Conservation (phyloP, 2,888 invertebrate genomes). For the Bibio marci region DNA sequence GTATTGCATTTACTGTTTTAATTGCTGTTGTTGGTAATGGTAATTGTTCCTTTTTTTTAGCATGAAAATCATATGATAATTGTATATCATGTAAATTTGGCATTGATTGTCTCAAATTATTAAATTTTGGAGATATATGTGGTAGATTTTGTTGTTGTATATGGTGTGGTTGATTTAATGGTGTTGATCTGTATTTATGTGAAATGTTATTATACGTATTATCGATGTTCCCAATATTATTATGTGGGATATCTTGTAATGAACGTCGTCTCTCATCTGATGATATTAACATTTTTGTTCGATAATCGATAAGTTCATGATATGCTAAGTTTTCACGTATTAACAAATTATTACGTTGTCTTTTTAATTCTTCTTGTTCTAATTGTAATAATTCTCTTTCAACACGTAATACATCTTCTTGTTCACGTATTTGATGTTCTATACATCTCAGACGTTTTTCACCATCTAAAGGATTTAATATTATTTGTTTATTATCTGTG, state of each 20-base stretch:
- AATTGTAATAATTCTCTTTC: slow-evolving; percentile 61
- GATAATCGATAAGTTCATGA: slow-evolving; percentile 30
- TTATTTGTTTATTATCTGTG: slow-evolving; percentile 15
- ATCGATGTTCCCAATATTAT: slow-evolving; percentile 20
- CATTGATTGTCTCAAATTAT: slow-evolving; percentile 40
- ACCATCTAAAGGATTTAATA: slow-evolving; percentile 17
- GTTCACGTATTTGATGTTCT: slow-evolving; percentile 46
- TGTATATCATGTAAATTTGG: slow-evolving; percentile 35
- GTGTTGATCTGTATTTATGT: slow-evolving; percentile 1
- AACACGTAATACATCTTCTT: slow-evolving; percentile 59
- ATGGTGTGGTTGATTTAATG: slow-evolving; percentile 9
- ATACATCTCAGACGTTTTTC: slow-evolving; percentile 40
- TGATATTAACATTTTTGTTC: slow-evolving; percentile 22
- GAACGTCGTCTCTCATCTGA: slow-evolving; percentile 34
- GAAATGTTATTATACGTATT: slow-evolving; percentile 8
- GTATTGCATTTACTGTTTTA: slow-evolving; percentile 23
- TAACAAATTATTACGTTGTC: slow-evolving; percentile 54
- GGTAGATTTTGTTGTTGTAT: slow-evolving; percentile 17
- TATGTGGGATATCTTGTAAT: slow-evolving; percentile 49
- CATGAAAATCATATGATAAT: slow-evolving; percentile 15
- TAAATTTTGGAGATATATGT: slow-evolving; percentile 23
- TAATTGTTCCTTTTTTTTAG: slow-evolving; percentile 18
- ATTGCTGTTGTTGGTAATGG: background rate
- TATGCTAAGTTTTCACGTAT: slow-evolving; percentile 45
- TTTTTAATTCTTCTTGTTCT: slow-evolving; percentile 58